Conservation (phyloP, 2,888 invertebrate species). For the Tyria jacobaeae region DNA sequence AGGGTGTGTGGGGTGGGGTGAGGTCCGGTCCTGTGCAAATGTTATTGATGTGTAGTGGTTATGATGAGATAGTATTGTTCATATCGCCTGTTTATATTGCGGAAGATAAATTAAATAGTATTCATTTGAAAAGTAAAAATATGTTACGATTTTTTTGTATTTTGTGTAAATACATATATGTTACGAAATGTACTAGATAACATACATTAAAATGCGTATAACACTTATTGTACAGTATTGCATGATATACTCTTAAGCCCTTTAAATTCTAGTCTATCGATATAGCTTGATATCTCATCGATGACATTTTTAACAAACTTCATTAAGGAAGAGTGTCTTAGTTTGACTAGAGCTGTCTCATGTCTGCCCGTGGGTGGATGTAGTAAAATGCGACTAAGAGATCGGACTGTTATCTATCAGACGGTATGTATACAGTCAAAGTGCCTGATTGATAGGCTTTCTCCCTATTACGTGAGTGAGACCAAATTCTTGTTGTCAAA, state of each 20-base stretch:
- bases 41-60: slow-evolving; percentile 62
- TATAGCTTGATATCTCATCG: neutral
- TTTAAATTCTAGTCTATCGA: neutral
- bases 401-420: too few relatives aligned
- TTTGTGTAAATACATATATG: too few relatives aligned
- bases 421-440: too few relatives aligned
- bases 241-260: neutral
- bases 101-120: slow-evolving; percentile 30
- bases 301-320: too few relatives aligned
- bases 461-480: too few relatives aligned
- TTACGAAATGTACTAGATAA: neutral
- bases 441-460: too few relatives aligned
- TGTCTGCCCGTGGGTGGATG: too few relatives aligned
- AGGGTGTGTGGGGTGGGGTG: slow-evolving; percentile 32
- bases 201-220: neutral
- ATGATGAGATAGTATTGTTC: slow-evolving; percentile 65
- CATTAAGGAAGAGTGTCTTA: too few relatives aligned
- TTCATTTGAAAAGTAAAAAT: neutral
- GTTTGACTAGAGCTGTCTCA: too few relatives aligned
- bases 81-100: slow-evolving; percentile 61
- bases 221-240: neutral
- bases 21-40: slow-evolving; percentile 64
- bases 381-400: too few relatives aligned
- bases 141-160: too few relatives aligned
- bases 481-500: too few relatives aligned